These are phyloP conservation scores for Teleopsis dalmanni DNA, from an alignment of 1,140 invertebrate species.

Conservation along the genomic window DNA sequence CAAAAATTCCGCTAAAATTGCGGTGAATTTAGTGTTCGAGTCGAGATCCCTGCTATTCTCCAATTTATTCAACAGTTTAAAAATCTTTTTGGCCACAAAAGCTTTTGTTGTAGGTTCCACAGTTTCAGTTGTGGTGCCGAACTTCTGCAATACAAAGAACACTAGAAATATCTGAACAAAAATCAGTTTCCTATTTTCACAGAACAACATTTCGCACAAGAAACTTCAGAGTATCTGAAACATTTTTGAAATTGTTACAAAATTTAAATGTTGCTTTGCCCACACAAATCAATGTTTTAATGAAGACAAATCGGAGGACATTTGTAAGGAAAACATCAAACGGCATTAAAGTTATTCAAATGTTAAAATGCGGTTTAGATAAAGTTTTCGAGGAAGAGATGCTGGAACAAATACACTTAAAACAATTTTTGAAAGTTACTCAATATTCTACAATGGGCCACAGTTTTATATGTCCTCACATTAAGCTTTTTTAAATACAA, in stretches of 20 bases:
- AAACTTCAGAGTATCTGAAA: background rate
- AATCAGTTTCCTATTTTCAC: background rate
- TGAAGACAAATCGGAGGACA: background rate
- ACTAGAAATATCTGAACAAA: background rate
- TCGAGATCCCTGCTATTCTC: background rate
- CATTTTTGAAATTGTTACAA: background rate
- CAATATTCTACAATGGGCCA: too few species aligned
- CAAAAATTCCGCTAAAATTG: slow-evolving; percentile 28
- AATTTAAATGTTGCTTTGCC: background rate
- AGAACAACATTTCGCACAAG: background rate
- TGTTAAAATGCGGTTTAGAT: too few species aligned
- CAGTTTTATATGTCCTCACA: too few species aligned
- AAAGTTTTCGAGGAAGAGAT: background rate
- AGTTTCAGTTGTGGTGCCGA: background rate
- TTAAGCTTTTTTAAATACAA: too few species aligned
- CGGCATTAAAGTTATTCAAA: too few species aligned
- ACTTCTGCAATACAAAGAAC: background rate
- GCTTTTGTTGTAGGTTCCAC: background rate
- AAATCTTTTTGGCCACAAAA: background rate
- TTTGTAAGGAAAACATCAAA: too few species aligned
- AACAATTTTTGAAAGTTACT: background rate
- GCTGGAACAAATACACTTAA: background rate
- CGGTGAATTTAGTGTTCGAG: slow-evolving; percentile 21
- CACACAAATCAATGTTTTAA: background rate
- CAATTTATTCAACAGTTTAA: background rate